Percentiles rank a stretch among this genome's conserved stretches.
These are phyloP conservation scores for Notamacropus eugenii DNA, from an alignment of 2,797 vertebrate species.

Conservation along the genomic window DNA sequence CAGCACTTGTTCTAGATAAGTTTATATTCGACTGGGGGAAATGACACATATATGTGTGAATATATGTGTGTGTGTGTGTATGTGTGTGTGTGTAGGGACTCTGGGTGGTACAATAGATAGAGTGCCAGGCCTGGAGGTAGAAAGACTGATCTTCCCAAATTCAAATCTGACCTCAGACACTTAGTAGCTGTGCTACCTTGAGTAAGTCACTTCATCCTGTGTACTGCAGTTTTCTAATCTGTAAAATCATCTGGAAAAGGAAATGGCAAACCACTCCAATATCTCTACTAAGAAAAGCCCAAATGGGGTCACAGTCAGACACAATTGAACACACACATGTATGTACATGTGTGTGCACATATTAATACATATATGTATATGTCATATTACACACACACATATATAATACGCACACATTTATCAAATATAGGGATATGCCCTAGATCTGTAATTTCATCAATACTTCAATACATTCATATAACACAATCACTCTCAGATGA, in stretches of 20 bases:
- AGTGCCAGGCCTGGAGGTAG: no score
- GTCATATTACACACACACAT: no score
- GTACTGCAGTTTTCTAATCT: not conserved
- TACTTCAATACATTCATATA: no score
- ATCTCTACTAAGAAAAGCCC: not conserved
- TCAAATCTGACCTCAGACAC: not conserved
- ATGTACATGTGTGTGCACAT: not conserved
- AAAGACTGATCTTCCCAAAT: no score
- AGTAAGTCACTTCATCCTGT: not conserved
- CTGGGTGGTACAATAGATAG: no score
- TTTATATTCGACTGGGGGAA: not conserved
- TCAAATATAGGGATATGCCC: not conserved
- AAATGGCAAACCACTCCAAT: not conserved
- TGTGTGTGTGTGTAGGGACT: not conserved
- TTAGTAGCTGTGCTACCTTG: not conserved
- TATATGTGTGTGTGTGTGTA: not conserved
- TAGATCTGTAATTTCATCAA: not conserved
- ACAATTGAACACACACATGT: not conserved
- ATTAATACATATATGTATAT: no score
- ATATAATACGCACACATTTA: not conserved
- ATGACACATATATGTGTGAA: not conserved
- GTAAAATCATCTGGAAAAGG: not conserved
- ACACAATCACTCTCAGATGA: not conserved
- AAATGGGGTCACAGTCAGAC: not conserved
- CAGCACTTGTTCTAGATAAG: not conserved